These are phyloP conservation scores for Todus mexicanus DNA, from an alignment of 2,797 vertebrate genomes.

Conservation along the genomic window DNA sequence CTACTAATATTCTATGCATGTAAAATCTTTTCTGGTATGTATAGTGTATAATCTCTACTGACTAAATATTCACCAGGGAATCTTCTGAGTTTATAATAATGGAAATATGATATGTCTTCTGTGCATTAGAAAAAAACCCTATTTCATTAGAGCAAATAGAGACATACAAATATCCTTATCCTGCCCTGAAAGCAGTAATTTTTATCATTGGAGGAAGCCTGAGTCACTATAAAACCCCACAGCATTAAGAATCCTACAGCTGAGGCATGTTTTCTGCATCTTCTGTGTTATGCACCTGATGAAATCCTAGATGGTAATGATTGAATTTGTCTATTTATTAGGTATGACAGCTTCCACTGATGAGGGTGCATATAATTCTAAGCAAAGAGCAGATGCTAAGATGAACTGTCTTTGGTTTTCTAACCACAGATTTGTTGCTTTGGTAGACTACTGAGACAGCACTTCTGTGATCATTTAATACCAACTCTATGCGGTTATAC, in stretches of 20 bases:
- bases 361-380: conserved; percentile 5
- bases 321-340: conserved; percentile 12
- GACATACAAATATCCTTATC: not conserved
- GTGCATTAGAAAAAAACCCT: not conserved
- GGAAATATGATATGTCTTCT: not conserved
- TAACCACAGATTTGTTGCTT: not conserved
- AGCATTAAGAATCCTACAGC: not conserved
- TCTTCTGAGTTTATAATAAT: not conserved
- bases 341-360: not conserved
- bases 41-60: not conserved
- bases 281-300: not conserved
- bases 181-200: not conserved
- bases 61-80: not conserved
- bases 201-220: not conserved
- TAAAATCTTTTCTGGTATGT: not conserved
- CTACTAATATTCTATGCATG: not conserved
- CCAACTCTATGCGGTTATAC: not conserved
- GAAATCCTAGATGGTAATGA: not conserved
- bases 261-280: not conserved
- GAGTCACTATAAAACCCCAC: not conserved
- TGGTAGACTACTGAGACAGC: not conserved
- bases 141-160: not conserved
- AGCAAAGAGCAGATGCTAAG: not conserved
- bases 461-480: not conserved
- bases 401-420: conserved; percentile 8